These are phyloP conservation scores for Enteromius fasciolatus DNA, from an alignment of 2,797 vertebrate genomes.

Conservation along the genomic window DNA sequence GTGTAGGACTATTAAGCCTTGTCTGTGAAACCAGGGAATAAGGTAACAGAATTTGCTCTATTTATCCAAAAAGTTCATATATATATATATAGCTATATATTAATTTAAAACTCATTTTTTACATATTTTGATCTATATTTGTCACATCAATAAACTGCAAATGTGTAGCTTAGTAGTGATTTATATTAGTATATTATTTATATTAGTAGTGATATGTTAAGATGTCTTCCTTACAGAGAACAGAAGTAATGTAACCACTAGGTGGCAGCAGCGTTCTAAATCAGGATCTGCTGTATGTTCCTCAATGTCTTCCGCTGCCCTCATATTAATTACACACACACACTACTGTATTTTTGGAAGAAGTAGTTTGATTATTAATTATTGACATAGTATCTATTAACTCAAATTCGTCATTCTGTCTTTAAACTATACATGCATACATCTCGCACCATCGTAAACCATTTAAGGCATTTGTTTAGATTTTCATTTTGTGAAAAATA, in stretches of 20 bases:
- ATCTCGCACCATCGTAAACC: background rate
- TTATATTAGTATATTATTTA: no score
- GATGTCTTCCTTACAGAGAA: background rate
- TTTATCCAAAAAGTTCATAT: background rate
- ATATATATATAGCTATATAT: no score
- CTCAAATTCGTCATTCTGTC: background rate
- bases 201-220: background rate
- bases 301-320: background rate
- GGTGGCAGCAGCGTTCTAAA: conserved; percentile 36
- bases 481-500: background rate
- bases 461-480: background rate
- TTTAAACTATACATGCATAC: background rate
- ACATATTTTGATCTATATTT: background rate
- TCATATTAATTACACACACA: background rate
- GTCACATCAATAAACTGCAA: background rate
- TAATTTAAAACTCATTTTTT: background rate
- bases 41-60: background rate
- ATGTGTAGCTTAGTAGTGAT: background rate
- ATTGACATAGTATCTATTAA: background rate
- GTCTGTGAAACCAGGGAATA: background rate
- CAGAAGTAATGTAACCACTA: conserved; percentile 1
- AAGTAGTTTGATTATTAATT: background rate
- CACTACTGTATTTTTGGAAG: background rate
- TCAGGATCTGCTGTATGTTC: background rate
- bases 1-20: no score